Percentiles rank a stretch among this genome's conserved stretches.
Conservation (phyloP, 1,140 invertebrate species). For the Halesus radiatus region DNA sequence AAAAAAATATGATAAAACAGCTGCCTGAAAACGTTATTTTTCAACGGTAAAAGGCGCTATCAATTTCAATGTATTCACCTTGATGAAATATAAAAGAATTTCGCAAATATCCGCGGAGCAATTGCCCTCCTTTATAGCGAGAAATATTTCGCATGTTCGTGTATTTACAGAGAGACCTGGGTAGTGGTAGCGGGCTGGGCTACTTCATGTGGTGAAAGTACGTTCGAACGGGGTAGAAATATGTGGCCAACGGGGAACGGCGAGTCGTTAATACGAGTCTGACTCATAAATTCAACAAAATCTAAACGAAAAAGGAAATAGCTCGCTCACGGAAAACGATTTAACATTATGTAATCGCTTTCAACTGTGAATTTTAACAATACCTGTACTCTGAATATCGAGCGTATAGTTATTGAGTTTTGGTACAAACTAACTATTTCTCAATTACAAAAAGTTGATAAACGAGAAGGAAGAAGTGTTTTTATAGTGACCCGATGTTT, state of each 20-base stretch:
- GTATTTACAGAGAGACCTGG: background rate
- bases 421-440: too few species aligned
- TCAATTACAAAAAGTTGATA: background rate
- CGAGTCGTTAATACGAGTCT: background rate
- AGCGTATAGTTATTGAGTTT: background rate
- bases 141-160: slow-evolving; percentile 3
- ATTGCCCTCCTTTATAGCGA: slow-evolving; percentile 8
- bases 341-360: background rate
- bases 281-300: background rate
- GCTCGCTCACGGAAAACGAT: background rate
- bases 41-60: slow-evolving; percentile 11
- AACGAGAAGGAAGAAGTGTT: background rate
- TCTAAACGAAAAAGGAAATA: background rate
- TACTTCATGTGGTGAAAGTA: background rate
- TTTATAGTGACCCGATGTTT: slow-evolving; percentile 20
- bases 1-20: background rate
- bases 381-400: background rate
- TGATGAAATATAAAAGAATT: background rate
- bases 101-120: background rate
- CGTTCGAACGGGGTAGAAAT: background rate
- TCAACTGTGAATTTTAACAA: background rate
- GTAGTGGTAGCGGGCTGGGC: too few species aligned
- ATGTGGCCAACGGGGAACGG: background rate
- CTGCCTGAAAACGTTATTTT: slow-evolving; percentile 9
- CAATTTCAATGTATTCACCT: slow-evolving; percentile 23